Evolutionary conservation across 35 echinoderm and acorn worm genomes (phyloP).

Genomic region (Diadema setosum): DNA sequence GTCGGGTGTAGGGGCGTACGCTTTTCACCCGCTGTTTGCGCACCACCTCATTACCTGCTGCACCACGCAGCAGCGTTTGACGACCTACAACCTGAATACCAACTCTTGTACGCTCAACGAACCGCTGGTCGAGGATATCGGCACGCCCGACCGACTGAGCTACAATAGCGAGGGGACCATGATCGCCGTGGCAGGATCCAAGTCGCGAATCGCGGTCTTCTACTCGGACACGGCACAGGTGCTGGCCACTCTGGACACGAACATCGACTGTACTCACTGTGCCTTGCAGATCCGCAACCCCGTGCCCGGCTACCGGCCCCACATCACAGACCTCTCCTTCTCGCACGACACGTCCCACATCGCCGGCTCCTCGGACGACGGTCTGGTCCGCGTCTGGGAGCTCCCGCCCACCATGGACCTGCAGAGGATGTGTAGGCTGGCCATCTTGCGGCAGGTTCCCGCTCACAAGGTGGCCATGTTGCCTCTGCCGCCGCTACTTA

Average conservation of each 20-base stretch:
- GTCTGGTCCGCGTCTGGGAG: constrained; percentile 61
- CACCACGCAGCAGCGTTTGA: constrained; percentile 29
- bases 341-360: constrained; percentile 73
- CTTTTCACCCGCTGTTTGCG: constrained; percentile 72
- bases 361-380: constrained; percentile 66
- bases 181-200: constrained; percentile 61
- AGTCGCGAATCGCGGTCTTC: constrained; percentile 57
- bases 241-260: constrained; percentile 47
- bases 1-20: constrained; percentile 47
- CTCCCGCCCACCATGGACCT: constrained; percentile 43
- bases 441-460: constrained; percentile 64
- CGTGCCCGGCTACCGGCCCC: constrained; percentile 9
- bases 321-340: constrained; percentile 62
- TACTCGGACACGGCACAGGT: constrained; percentile 14
- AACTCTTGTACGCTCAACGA: neutral
- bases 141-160: constrained; percentile 48
- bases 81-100: constrained; percentile 46
- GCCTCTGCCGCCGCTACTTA: constrained; percentile 65
- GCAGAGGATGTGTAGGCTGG: constrained; percentile 53
- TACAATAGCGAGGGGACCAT: constrained; percentile 69
- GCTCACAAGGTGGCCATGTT: constrained; percentile 57
- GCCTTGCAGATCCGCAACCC: constrained; percentile 56
- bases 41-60: constrained; percentile 65
- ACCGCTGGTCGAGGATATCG: constrained; percentile 24
- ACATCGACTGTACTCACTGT: constrained; percentile 58